These are phyloP conservation scores for Glossosoma conforme DNA, from an alignment of 1,140 invertebrate genomes.

Conservation along the genomic window DNA sequence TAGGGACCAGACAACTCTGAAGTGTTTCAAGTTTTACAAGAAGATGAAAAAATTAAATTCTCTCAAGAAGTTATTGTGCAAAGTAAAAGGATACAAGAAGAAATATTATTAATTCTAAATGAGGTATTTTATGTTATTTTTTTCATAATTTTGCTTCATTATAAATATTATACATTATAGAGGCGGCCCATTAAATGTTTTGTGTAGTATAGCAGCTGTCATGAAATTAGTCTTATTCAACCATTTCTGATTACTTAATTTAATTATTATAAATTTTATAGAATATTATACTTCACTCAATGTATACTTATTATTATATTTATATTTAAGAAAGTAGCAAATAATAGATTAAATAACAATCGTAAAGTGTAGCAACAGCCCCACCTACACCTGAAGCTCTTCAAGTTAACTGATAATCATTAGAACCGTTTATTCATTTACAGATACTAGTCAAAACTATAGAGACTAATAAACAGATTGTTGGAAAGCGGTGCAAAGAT, in stretches of 20 bases:
- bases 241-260: no score
- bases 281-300: background rate
- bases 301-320: background rate
- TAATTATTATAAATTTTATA: no score
- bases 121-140: constrained; percentile 50
- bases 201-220: no score
- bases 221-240: no score
- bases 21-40: constrained; percentile 57
- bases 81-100: constrained; percentile 59
- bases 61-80: constrained; percentile 57
- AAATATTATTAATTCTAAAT: constrained; percentile 63
- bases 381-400: no score
- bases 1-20: constrained; percentile 66
- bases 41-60: constrained; percentile 40
- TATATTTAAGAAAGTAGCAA: background rate
- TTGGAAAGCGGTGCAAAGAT: constrained; percentile 65
- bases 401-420: no score
- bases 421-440: no score
- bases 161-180: no score
- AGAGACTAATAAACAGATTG: constrained; percentile 55
- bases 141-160: background rate
- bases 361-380: no score
- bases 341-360: no score
- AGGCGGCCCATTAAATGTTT: no score
- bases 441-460: constrained; percentile 51